phyloP scores from a whole-genome alignment of 2,888 invertebrate species.

The Noctua janthe region DNA sequence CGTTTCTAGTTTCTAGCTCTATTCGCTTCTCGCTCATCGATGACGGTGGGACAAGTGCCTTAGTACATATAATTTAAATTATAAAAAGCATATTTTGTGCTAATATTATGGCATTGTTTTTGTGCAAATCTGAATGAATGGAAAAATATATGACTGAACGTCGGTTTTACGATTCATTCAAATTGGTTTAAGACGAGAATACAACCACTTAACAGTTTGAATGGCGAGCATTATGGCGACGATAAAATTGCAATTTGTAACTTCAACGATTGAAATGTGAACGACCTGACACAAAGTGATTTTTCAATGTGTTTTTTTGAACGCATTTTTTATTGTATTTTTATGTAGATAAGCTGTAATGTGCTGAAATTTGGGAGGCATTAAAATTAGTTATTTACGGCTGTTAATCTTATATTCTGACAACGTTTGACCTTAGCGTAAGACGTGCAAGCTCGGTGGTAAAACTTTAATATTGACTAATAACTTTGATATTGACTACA shows the following conservation, averaged over 20 bases:
- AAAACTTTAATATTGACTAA: not conserved
- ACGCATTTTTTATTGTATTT: constrained; percentile 10
- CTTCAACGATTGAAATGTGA: constrained; percentile 31
- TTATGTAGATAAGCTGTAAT: not conserved
- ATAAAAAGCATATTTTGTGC: not conserved
- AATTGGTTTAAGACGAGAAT: constrained; percentile 30
- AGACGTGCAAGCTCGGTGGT: not conserved
- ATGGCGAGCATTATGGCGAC: constrained; percentile 10
- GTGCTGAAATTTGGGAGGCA: not conserved
- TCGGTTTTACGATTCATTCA: constrained; percentile 35
- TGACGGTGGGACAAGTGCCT: no score
- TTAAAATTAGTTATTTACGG: not conserved
- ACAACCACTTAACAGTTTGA: constrained; percentile 47
- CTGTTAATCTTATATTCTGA: not conserved
- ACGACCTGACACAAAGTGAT: constrained; percentile 32
- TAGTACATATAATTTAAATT: not conserved
- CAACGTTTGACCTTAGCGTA: not conserved
- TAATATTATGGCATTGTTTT: not conserved
- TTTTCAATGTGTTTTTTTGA: constrained; percentile 26
- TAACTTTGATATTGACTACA: not conserved
- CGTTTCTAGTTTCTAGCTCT: no score
- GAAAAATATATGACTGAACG: constrained; percentile 8
- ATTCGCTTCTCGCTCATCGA: no score
- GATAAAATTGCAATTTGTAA: constrained; percentile 47
- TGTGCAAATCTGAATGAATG: constrained; percentile 5